phyloP scores from a whole-genome alignment of 1,140 invertebrate species.

The Elysia chlorotica region DNA sequence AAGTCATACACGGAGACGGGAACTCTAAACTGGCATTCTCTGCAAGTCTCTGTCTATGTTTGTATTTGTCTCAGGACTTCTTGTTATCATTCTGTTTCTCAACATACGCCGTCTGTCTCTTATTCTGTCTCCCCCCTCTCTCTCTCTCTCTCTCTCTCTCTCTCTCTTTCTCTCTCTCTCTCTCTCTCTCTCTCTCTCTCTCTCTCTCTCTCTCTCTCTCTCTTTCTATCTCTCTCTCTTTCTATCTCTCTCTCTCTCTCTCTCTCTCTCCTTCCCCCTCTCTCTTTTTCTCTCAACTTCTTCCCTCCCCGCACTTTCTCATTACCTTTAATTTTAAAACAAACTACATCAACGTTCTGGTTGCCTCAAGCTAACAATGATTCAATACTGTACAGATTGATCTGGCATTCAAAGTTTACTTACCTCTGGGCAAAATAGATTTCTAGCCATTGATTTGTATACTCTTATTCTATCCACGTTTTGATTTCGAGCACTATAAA shows the following conservation, averaged over 20 bases:
- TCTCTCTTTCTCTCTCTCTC: neutral
- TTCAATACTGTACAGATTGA: no score
- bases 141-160: constrained; percentile 3
- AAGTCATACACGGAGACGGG: no score
- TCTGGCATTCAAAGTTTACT: no score
- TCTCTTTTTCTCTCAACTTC: neutral
- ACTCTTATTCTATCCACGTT: no score
- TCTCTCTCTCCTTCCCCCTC: neutral
- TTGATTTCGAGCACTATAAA: no score
- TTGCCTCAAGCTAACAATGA: no score
- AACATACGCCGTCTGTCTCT: neutral
- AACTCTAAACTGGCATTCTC: no score
- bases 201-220: neutral
- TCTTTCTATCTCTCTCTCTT: constrained; percentile 2
- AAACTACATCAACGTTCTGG: no score
- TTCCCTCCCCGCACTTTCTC: neutral
- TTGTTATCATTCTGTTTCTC: neutral
- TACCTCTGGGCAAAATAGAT: no score
- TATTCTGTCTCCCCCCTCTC: neutral
- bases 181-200: neutral
- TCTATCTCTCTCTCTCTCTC: neutral
- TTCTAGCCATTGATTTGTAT: no score
- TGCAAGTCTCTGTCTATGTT: no score
- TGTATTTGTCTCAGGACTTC: neutral
- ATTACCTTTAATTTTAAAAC: no score